Percentiles rank a stretch among this genome's conserved stretches.
Evolutionary conservation across 1,140 invertebrate genomes (phyloP).

Genomic region (Hypothenemus hampei): DNA sequence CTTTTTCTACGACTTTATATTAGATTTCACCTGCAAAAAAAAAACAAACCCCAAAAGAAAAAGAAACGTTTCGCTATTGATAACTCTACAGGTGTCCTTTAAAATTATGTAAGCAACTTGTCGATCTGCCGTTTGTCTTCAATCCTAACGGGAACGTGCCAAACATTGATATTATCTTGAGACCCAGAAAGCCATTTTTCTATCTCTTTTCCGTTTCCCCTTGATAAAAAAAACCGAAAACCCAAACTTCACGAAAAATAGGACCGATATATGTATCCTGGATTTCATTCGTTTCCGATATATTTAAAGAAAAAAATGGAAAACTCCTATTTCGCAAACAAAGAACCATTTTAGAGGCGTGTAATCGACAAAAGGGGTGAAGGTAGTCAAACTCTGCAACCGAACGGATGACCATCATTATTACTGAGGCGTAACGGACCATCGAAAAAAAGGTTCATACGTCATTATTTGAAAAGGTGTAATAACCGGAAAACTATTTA

Average conservation of each 20-base stretch:
- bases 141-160: conserved; percentile 17
- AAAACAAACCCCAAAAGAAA: not conserved
- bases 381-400: conserved; percentile 7
- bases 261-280: too few relatives aligned
- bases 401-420: conserved; percentile 14
- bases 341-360: conserved; percentile 8
- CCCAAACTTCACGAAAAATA: not conserved
- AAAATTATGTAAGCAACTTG: conserved; percentile 2
- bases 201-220: conserved; percentile 11
- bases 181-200: conserved; percentile 3
- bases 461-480: conserved; percentile 14
- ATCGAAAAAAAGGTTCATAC: conserved; percentile 9
- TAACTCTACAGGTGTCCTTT: conserved; percentile 4
- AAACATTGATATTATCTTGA: not conserved
- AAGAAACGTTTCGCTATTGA: not conserved
- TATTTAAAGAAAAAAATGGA: not conserved
- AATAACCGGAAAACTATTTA: conserved; percentile 14
- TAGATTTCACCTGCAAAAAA: conserved; percentile 5
- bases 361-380: conserved; percentile 14
- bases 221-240: not conserved
- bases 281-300: too few relatives aligned
- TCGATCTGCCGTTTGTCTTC: conserved; percentile 5
- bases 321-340: not conserved
- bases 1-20: not conserved
- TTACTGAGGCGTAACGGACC: conserved; percentile 7